Conservation (phyloP, 2,888 invertebrate genomes). For the Eledona agricola region DNA sequence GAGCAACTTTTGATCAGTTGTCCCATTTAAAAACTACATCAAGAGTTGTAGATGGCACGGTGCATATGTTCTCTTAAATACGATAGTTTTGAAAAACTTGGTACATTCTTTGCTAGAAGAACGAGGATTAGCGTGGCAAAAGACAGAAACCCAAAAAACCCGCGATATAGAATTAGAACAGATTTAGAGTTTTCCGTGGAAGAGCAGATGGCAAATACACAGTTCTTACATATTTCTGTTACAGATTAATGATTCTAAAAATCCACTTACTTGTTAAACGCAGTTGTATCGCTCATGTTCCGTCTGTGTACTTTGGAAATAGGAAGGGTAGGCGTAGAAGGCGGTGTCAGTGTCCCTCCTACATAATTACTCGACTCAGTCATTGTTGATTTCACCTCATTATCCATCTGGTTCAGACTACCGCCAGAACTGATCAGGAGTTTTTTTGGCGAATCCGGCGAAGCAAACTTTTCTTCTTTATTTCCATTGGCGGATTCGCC, state of each 20-base stretch:
- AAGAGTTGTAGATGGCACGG: too few species aligned
- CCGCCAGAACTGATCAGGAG: constrained; percentile 48
- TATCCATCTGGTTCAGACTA: constrained; percentile 37
- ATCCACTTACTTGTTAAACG: constrained; percentile 76
- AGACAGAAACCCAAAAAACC: too few species aligned
- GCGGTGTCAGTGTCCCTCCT: constrained; percentile 55
- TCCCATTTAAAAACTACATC: too few species aligned
- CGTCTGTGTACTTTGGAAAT: constrained; percentile 72
- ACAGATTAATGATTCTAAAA: constrained; percentile 1
- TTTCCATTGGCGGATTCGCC: constrained; percentile 6
- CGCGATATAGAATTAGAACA: too few species aligned
- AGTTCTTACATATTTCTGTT: neutral
- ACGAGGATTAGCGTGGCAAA: too few species aligned
- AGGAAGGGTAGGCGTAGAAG: constrained; percentile 57
- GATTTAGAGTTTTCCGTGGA: too few species aligned
- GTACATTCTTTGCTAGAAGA: too few species aligned
- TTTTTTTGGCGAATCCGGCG: constrained; percentile 52
- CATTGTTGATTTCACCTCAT: constrained; percentile 47
- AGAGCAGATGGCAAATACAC: too few species aligned
- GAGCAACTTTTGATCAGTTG: too few species aligned
- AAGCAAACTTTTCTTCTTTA: constrained; percentile 39
- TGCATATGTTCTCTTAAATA: too few species aligned
- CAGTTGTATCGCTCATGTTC: constrained; percentile 85
- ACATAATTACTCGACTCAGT: constrained; percentile 57
- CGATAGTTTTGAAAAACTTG: too few species aligned